phyloP scores from a whole-genome alignment of 2,113 vertebrate species.

The Paralichthys olivaceus region DNA sequence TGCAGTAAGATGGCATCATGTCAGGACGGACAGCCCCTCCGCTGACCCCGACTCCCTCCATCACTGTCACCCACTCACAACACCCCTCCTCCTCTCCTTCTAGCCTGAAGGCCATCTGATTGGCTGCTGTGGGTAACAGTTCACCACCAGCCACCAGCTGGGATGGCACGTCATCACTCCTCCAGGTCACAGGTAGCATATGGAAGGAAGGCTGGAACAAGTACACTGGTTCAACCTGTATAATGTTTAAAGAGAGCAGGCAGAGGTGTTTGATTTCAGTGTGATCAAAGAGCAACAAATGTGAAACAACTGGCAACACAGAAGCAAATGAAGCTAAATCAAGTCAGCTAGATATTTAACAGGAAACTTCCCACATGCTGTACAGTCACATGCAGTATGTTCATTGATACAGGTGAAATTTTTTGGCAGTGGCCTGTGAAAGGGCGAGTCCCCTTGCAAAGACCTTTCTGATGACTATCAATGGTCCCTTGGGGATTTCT shows the following conservation, averaged over 20 bases:
- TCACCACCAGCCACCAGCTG: slow-evolving; percentile 50
- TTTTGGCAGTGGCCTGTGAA: slow-evolving; percentile 58
- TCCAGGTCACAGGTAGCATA: slow-evolving; percentile 62
- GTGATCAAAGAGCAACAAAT: slow-evolving; percentile 26
- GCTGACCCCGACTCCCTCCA: slow-evolving; percentile 56
- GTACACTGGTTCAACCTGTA: slow-evolving; percentile 31
- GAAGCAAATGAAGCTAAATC: slow-evolving; percentile 11
- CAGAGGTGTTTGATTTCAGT: slow-evolving; percentile 16
- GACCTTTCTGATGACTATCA: slow-evolving; percentile 70
- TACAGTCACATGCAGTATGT: not conserved
- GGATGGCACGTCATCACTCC: slow-evolving; percentile 35
- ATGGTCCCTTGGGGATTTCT: slow-evolving; percentile 57
- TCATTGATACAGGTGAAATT: slow-evolving; percentile 30
- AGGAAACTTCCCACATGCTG: not conserved
- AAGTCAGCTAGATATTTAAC: slow-evolving; percentile 13
- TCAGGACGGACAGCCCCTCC: slow-evolving; percentile 42
- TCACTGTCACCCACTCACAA: slow-evolving; percentile 26
- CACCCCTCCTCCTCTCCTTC: not conserved
- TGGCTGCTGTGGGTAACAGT: slow-evolving; percentile 51
- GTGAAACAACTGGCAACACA: slow-evolving; percentile 3
- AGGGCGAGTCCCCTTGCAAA: slow-evolving; percentile 71
- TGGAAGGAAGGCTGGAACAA: slow-evolving; percentile 49
- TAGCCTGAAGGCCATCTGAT: slow-evolving; percentile 25
- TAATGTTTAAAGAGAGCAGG: not conserved
- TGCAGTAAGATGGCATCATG: slow-evolving; percentile 48